phyloP scores from a whole-genome alignment of 2,113 vertebrate genomes.

The Cavia porcellus region DNA sequence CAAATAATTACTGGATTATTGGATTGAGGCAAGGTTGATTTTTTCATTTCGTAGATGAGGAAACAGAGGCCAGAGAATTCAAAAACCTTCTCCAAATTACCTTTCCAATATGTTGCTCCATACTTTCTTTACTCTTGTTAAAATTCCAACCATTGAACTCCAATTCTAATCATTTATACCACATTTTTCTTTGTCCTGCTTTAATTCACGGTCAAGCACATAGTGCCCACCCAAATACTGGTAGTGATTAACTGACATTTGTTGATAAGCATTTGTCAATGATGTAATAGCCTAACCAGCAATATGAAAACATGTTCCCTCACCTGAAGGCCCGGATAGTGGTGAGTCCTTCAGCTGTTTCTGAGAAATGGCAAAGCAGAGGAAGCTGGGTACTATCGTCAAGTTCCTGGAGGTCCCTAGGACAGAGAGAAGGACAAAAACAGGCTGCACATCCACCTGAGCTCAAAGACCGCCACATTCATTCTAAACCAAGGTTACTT shows the following conservation, averaged over 20 bases:
- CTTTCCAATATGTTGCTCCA: not conserved
- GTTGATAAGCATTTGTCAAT: not conserved
- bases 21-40: not conserved
- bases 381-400: conserved; percentile 98
- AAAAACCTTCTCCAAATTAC: not conserved
- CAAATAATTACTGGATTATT: not conserved
- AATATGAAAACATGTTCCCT: conserved; percentile 38
- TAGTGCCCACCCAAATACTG: not conserved
- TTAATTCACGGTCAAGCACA: not conserved
- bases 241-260: not conserved
- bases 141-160: conserved; percentile 15
- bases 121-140: not conserved
- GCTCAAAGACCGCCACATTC: not conserved
- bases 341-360: conserved; percentile 98
- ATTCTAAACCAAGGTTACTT: not conserved
- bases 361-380: conserved; percentile 98
- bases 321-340: conserved; percentile 98
- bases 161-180: not conserved
- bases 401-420: conserved; percentile 97
- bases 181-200: not conserved
- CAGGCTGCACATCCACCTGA: not conserved
- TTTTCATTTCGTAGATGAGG: not conserved
- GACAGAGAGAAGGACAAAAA: not conserved
- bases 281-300: not conserved
- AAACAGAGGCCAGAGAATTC: not conserved